A percentile compares a stretch with the other conserved stretches of the same genome.
Conservation (phyloP, 2,888 invertebrate genomes). For the Flexamia atlantica region DNA sequence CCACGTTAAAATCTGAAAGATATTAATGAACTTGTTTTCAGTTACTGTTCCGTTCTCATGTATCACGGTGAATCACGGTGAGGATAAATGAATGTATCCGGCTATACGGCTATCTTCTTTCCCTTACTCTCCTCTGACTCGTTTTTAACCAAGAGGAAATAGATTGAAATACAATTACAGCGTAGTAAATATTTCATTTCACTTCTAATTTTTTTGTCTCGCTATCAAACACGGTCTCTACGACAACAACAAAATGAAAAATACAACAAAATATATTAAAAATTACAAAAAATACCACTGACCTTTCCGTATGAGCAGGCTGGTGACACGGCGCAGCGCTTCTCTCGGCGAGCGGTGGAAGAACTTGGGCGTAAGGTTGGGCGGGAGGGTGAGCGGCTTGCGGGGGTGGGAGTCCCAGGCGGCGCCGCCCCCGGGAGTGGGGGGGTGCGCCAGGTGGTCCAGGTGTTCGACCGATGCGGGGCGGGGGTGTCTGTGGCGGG, state of each 20-base stretch:
- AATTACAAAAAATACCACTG: slow-evolving; percentile 72
- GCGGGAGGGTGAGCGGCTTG: slow-evolving; percentile 92
- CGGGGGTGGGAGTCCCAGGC: slow-evolving; percentile 77
- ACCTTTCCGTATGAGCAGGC: slow-evolving; percentile 92
- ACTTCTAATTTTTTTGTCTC: no score
- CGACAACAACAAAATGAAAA: neutral
- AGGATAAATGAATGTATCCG: no score
- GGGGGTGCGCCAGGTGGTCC: slow-evolving; percentile 80
- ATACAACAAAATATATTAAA: neutral
- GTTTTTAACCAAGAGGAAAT: no score
- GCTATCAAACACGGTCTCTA: no score
- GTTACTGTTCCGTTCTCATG: no score
- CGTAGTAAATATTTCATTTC: no score
- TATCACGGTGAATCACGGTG: no score
- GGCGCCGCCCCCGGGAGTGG: slow-evolving; percentile 67
- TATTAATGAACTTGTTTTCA: no score
- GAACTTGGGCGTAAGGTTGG: slow-evolving; percentile 93
- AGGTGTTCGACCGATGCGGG: slow-evolving; percentile 92
- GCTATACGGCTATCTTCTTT: no score
- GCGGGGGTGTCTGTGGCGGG: slow-evolving; percentile 75
- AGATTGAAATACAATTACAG: no score
- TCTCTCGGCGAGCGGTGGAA: slow-evolving; percentile 93
- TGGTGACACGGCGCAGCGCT: slow-evolving; percentile 91
- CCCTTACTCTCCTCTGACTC: no score
- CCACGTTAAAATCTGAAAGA: no score